phyloP scores from a whole-genome alignment of 2,113 vertebrate genomes.

The Cepphus grylle region DNA sequence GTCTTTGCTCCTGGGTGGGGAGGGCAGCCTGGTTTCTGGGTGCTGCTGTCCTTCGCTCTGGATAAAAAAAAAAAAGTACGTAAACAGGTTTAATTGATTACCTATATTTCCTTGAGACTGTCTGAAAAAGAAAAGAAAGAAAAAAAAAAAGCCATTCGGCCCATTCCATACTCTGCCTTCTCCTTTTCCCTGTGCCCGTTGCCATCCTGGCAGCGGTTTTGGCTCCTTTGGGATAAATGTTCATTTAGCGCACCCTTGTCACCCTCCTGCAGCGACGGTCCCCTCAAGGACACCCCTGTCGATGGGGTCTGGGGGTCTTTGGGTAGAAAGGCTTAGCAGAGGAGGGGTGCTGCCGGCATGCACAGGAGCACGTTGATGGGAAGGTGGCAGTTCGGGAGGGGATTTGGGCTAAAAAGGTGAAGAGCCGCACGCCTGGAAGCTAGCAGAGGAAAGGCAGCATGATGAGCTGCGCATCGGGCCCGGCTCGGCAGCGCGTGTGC shows the following conservation, averaged over 20 bases:
- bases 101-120: not conserved
- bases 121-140: not conserved
- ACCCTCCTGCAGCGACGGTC: not conserved
- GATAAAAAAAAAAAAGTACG: not conserved
- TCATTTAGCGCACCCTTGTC: rapidly evolving
- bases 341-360: not conserved
- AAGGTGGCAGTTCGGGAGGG: not conserved
- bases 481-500: rapidly evolving
- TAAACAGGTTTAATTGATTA: not conserved
- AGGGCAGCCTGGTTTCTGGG: not conserved
- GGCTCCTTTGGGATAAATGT: not conserved
- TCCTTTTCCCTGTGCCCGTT: not conserved
- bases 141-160: not conserved
- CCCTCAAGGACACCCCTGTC: not conserved
- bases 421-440: not conserved
- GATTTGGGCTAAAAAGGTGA: not conserved
- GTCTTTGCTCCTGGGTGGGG: not conserved
- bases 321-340: no score
- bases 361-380: not conserved
- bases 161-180: not conserved
- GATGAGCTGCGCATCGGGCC: rapidly evolving
- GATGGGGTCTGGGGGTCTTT: rapidly evolving
- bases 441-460: not conserved
- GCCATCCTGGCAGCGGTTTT: not conserved
- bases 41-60: not conserved